These are phyloP conservation scores for Adineta ricciae DNA, from an alignment of 2,888 invertebrate species.

Conservation along the genomic window DNA sequence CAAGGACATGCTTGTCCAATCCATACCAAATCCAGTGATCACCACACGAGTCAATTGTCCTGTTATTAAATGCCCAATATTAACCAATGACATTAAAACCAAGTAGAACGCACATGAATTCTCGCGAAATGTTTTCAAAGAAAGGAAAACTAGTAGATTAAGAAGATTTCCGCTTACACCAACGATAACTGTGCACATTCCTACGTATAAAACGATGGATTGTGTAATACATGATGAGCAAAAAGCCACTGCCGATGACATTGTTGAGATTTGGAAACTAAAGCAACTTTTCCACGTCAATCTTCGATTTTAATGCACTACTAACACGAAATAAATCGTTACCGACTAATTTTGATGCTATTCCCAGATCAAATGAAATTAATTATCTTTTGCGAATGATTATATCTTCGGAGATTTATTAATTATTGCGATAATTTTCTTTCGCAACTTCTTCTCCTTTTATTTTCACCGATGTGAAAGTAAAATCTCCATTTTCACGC, in stretches of 20 bases:
- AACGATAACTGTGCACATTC: neutral
- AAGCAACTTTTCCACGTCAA: too few species aligned
- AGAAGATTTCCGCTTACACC: neutral
- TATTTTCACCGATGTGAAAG: too few species aligned
- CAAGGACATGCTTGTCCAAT: neutral
- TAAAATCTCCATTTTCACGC: too few species aligned
- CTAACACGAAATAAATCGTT: too few species aligned
- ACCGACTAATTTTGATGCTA: too few species aligned
- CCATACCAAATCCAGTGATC: neutral
- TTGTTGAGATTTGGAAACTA: too few species aligned
- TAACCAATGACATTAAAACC: neutral
- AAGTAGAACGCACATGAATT: neutral
- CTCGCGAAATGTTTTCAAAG: neutral
- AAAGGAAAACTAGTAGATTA: neutral
- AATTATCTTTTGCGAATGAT: too few species aligned
- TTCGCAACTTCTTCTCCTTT: too few species aligned
- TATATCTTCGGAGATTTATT: too few species aligned
- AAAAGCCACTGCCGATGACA: neutral
- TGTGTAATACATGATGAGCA: rapidly evolving
- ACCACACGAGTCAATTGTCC: neutral
- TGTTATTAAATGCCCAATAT: neutral
- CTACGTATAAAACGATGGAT: neutral
- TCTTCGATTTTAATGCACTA: too few species aligned
- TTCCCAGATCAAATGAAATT: too few species aligned
- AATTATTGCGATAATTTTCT: too few species aligned